phyloP scores from a whole-genome alignment of 92 coral and sea anemone species.

The Porites rus region DNA sequence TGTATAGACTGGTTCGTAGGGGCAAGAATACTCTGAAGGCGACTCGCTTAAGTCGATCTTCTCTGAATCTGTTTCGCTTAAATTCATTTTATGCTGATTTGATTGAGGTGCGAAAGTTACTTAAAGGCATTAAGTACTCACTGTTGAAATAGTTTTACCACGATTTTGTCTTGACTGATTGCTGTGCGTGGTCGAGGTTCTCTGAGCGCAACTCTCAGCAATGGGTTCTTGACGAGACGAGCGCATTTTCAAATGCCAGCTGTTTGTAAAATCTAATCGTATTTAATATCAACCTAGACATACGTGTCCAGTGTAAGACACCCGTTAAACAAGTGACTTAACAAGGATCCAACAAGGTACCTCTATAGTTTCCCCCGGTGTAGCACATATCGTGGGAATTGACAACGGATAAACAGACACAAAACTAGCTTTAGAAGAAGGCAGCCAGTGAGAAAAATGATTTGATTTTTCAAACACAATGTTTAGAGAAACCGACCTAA shows the following conservation, averaged over 20 bases:
- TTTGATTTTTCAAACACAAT: background rate
- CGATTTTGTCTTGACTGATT: background rate
- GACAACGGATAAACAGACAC: background rate
- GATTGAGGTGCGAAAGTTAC: background rate
- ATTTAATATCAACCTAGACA: no score
- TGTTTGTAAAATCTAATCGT: background rate
- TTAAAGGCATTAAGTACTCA: background rate
- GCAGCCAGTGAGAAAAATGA: background rate
- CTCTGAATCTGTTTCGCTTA: background rate
- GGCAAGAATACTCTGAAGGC: constrained; percentile 4
- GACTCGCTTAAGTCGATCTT: background rate
- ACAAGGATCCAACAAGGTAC: background rate
- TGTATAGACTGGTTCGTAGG: background rate
- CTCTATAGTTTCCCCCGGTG: background rate
- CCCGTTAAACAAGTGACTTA: background rate
- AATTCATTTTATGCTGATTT: background rate
- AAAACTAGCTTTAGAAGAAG: background rate
- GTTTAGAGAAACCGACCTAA: background rate
- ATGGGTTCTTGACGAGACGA: background rate
- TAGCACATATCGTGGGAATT: background rate
- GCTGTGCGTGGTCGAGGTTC: background rate
- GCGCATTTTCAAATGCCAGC: background rate
- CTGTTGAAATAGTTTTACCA: background rate
- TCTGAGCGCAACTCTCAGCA: background rate
- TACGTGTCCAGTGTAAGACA: background rate